These are phyloP conservation scores for Picathartes gymnocephalus DNA, from an alignment of 2,113 vertebrate species.

Conservation along the genomic window DNA sequence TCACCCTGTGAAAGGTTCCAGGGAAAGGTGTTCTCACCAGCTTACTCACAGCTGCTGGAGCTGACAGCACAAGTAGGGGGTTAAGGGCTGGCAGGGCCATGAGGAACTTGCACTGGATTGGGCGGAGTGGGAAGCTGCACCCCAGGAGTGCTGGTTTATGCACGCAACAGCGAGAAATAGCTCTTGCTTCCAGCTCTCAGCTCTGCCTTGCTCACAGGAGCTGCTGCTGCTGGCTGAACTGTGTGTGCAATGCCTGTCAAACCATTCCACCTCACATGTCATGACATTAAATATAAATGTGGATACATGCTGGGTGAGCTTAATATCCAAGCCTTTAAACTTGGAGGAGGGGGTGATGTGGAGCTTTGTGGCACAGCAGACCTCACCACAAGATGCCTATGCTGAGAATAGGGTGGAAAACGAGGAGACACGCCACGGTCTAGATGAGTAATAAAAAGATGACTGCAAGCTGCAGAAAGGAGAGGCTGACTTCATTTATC, in stretches of 20 bases:
- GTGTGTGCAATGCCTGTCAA: neutral
- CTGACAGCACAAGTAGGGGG: neutral
- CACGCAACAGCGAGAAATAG: neutral
- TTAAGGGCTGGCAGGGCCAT: neutral
- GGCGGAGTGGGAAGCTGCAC: neutral
- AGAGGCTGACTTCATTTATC: constrained; percentile 36
- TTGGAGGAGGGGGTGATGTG: neutral
- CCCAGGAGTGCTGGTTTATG: neutral
- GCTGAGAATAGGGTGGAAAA: neutral
- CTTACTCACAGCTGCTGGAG: neutral
- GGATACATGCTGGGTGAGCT: neutral
- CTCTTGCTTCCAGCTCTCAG: neutral
- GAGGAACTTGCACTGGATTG: rapidly evolving
- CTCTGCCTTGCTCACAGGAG: neutral
- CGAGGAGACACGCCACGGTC: neutral
- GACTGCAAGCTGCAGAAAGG: constrained; percentile 48
- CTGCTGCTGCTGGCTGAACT: neutral
- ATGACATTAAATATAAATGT: neutral
- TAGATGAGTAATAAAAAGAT: constrained; percentile 37
- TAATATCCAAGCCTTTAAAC: neutral
- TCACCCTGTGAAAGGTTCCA: neutral
- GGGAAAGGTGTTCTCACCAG: neutral
- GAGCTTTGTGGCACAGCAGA: neutral
- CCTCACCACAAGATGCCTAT: neutral
- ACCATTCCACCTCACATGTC: neutral